phyloP scores from a whole-genome alignment of 2,888 invertebrate genomes.

The Cylloceria caligata region DNA sequence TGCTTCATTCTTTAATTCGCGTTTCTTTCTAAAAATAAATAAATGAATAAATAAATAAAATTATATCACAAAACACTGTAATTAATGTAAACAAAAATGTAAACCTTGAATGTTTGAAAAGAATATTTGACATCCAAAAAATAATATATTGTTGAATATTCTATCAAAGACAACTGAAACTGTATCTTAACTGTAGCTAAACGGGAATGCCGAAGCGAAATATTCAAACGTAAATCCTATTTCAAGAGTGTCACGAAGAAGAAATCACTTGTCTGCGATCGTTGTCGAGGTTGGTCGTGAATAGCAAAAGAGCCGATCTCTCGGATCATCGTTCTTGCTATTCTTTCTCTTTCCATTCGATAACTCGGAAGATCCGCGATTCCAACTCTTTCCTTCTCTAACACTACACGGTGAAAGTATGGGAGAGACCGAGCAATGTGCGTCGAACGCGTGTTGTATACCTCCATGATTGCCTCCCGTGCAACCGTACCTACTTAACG shows the following conservation, averaged over 20 bases:
- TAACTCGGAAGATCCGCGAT: conserved; percentile 38
- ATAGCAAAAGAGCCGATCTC: conserved; percentile 69
- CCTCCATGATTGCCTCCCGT: conserved; percentile 64
- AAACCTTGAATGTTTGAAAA: not conserved
- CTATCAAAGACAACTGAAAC: not conserved
- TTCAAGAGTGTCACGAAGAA: conserved; percentile 51
- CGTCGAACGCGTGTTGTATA: conserved; percentile 40
- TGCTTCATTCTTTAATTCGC: too few relatives aligned
- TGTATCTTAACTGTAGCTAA: not conserved
- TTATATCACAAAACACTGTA: too few relatives aligned
- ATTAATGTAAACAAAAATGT: not conserved
- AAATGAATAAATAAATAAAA: too few relatives aligned
- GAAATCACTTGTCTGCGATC: conserved; percentile 62
- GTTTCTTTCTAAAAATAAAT: too few relatives aligned
- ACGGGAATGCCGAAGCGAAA: conserved; percentile 25
- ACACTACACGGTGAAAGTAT: conserved; percentile 72
- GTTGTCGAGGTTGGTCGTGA: conserved; percentile 64
- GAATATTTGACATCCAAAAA: not conserved
- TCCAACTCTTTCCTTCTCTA: conserved; percentile 36
- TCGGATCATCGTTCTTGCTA: conserved; percentile 50
- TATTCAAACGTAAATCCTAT: conserved; percentile 24
- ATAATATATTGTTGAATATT: not conserved
- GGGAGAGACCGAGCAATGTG: conserved; percentile 70
- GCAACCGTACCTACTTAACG: conserved; percentile 62
- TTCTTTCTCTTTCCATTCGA: conserved; percentile 33